Base-by-base conservation (phyloP, 2,888 invertebrate species). In the Diplolepis rosae region DNA sequence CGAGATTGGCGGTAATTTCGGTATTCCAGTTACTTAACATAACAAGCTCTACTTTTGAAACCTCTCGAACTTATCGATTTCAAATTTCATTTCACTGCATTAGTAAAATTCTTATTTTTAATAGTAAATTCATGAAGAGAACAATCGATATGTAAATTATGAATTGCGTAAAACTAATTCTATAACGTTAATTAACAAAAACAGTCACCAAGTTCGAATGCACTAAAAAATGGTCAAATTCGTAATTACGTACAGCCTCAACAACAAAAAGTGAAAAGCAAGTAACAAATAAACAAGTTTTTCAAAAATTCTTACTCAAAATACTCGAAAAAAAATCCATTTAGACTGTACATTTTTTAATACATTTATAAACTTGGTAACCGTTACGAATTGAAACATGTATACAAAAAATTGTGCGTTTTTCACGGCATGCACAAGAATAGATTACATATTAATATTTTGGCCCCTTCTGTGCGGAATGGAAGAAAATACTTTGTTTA, bases 401-500 rank as follows among this genome's bases (percentile, higher is more conserved):
- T 48, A 9, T 48, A 48, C 22, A 48, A 48, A 22, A n/a, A 48
- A 22, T 48, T 48, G 45, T 48, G 45, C 45, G 22, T 4, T 48
- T 18, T 15, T 48, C n/a, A 48, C 45, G 22, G 45, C 45, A 52
- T 28, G 52, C 27, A 27, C 18, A 39, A 61, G 39, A 35, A 5
- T 39, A 1, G 3, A 61, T 22, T 56, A 56, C n/a, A n/a, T n/a
- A n/a, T n/a, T n/a, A n/a, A n/a, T n/a, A n/a, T n/a, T n/a, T 61
- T 61, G 61, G 61, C 0, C 61, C 61, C 61, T 61, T 39, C 39
- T 39, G 61, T 61, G 39, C 27, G 61, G 61, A 61, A 61, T 61
- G 61, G 27, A 61, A 61, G 61, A 61, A 61, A 61, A 61, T 61
- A 61, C 35, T 39, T 61, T 61, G 61, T 61, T 61, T 61, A 24